Percentiles rank a stretch among this genome's conserved stretches.
Conservation (phyloP, 2,888 invertebrate genomes). For the Eupeodes luniger region DNA sequence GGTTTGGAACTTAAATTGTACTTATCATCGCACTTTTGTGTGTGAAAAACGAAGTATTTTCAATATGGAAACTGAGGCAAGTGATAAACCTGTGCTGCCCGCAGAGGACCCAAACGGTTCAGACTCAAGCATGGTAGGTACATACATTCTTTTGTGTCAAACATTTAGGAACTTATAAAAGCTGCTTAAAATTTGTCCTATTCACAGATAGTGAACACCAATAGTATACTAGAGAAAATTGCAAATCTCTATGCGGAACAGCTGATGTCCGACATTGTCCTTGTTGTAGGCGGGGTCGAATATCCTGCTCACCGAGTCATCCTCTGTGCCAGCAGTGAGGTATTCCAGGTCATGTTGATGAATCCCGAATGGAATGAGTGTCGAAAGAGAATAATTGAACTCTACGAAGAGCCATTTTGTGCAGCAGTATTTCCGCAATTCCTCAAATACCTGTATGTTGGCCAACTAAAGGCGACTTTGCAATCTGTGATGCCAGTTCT, state of each 20-base stretch:
- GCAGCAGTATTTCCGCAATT: slow-evolving; percentile 94
- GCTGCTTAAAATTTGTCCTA: not conserved
- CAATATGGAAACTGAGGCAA: slow-evolving; percentile 55
- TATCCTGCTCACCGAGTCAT: slow-evolving; percentile 96
- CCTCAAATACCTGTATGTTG: slow-evolving; percentile 94
- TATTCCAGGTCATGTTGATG: slow-evolving; percentile 98
- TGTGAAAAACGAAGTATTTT: not conserved
- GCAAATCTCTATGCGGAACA: slow-evolving; percentile 93
- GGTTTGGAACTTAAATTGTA: not conserved
- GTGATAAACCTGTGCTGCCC: slow-evolving; percentile 23
- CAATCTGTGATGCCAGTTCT: slow-evolving; percentile 94
- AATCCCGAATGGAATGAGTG: slow-evolving; percentile 97
- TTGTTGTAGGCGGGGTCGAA: slow-evolving; percentile 92
- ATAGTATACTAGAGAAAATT: slow-evolving; percentile 91
- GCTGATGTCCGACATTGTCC: slow-evolving; percentile 94
- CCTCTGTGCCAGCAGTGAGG: slow-evolving; percentile 96
- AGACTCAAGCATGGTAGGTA: slow-evolving; percentile 75
- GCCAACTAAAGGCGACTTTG: slow-evolving; percentile 93
- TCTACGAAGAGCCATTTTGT: slow-evolving; percentile 94
- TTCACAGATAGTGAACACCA: slow-evolving; percentile 93
- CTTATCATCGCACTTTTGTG: not conserved
- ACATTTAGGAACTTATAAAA: not conserved
- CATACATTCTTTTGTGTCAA: not conserved
- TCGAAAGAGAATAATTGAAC: slow-evolving; percentile 91
- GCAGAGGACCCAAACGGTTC: slow-evolving; percentile 70